Conservation (phyloP, 2,888 invertebrate genomes). For the Xanthia togata region DNA sequence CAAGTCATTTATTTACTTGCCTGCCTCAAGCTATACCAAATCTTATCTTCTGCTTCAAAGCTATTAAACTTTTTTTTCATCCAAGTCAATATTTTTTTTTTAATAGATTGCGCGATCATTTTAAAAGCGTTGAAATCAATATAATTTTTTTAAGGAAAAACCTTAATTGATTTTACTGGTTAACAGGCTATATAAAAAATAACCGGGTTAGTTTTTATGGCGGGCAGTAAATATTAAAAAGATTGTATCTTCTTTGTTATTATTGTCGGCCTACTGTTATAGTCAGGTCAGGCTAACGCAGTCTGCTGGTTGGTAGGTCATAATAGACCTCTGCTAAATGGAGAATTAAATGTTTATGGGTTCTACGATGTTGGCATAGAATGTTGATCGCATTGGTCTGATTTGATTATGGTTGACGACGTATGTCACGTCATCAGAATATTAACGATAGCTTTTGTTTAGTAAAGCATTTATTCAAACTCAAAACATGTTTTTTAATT, state of each 20-base stretch:
- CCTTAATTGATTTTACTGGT: conserved; percentile 45
- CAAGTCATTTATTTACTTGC: too few relatives aligned
- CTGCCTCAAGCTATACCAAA: too few relatives aligned
- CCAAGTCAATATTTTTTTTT: conserved; percentile 13
- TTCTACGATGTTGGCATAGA: neutral
- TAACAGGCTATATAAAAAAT: conserved; percentile 50
- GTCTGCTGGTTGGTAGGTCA: neutral
- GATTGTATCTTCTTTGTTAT: conserved; percentile 9
- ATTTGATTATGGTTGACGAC: neutral
- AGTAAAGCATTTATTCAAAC: too few relatives aligned
- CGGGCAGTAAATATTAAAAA: conserved; percentile 54
- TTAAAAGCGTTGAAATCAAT: conserved; percentile 36
- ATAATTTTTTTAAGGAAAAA: conserved; percentile 31
- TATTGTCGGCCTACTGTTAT: conserved; percentile 25
- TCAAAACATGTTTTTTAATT: too few relatives aligned
- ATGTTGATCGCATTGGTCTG: neutral
- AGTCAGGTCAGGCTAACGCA: neutral
- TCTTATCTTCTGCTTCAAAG: neutral
- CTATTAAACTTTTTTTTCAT: neutral
- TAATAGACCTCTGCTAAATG: neutral
- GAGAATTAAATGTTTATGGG: neutral
- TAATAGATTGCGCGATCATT: conserved; percentile 45
- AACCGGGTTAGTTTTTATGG: conserved; percentile 52
- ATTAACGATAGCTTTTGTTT: too few relatives aligned
- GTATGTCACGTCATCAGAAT: neutral